Conservation (phyloP, 23 tunicate species). For the Ciona savignyi region DNA sequence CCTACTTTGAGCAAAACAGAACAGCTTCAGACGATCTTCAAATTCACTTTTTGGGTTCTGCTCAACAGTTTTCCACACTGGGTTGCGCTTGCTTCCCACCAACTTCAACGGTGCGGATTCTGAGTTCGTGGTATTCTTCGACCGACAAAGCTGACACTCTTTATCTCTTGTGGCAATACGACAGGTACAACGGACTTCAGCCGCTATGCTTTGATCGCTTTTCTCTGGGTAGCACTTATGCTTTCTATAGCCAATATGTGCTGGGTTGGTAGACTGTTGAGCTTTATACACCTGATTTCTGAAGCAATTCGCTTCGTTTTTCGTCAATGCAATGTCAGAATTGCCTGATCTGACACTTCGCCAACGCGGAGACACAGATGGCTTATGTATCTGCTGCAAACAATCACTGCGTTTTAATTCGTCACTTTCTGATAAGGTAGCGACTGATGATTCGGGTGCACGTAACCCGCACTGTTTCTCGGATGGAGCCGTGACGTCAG, state of each 20-base stretch:
- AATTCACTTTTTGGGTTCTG: neutral
- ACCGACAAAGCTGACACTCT: conserved; percentile 5
- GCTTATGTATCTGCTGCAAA: neutral
- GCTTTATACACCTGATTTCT: neutral
- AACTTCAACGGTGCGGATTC: neutral
- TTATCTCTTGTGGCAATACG: conserved; percentile 6
- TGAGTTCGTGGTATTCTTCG: neutral
- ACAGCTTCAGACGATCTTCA: neutral
- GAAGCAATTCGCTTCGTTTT: neutral
- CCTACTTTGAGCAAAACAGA: neutral
- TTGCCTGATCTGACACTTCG: neutral
- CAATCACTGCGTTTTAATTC: neutral
- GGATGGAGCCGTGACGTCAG: conserved; percentile 4
- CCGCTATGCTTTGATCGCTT: conserved; percentile 21
- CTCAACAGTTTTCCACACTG: neutral
- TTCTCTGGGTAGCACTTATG: neutral
- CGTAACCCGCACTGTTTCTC: neutral
- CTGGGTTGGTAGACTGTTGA: neutral
- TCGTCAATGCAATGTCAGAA: neutral
- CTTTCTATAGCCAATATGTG: neutral
- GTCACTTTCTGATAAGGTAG: neutral
- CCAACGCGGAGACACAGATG: neutral
- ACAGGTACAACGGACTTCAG: conserved; percentile 23
- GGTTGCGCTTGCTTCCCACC: neutral
- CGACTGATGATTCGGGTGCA: neutral